Base-by-base conservation (phyloP, 1,140 invertebrate genomes). In the Dolichoris vasculosae region DNA sequence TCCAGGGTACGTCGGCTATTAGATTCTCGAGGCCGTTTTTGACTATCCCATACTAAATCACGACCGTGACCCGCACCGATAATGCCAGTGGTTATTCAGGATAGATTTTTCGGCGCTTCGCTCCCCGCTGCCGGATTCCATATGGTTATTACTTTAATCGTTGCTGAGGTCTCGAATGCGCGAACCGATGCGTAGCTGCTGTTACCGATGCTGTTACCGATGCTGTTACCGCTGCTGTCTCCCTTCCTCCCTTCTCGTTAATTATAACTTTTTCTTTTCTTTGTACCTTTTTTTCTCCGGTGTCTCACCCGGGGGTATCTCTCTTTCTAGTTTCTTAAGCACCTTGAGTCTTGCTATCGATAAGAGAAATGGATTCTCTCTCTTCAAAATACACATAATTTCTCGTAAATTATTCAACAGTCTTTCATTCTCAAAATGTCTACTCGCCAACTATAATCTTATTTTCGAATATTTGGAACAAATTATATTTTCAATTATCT, bases 61-160 rank as follows among this genome's bases (percentile, higher is more conserved):
- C 7, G 23, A 73, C 3, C 51, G 38, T 23, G 55, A 59, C 55
- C 55, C 15, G 15, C 23, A 13, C 51, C 8, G 46, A 67, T 75
- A 83, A 83, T 83, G n/a, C 73, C 38, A 67, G 82, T 77, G 55
- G 82, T 77, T 83, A 83, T 9, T 6, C 30, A 8, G 43, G 2
- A 1, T 46, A 69, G 59, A 15, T 59, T 78, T 69, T 84, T 77
- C 23, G 69, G 8, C 4, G 6, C 23, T 82, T 82, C 82, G 79
- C 80, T 64, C 77, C 40, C 35, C 84, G 71, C 83, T 64, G 79
- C 51, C 59, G 46, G 69, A 88, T 79, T 89, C 79, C 79, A 30
- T 30, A 32, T 71, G 77, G 88, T 91, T 86, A 90, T 92, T 92
- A 92, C 90, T 91, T 92, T 92, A 92, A 92, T 92, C 91, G 88